Base-by-base conservation (phyloP, 1,140 invertebrate genomes). In the Bombus sibiricus region DNA sequence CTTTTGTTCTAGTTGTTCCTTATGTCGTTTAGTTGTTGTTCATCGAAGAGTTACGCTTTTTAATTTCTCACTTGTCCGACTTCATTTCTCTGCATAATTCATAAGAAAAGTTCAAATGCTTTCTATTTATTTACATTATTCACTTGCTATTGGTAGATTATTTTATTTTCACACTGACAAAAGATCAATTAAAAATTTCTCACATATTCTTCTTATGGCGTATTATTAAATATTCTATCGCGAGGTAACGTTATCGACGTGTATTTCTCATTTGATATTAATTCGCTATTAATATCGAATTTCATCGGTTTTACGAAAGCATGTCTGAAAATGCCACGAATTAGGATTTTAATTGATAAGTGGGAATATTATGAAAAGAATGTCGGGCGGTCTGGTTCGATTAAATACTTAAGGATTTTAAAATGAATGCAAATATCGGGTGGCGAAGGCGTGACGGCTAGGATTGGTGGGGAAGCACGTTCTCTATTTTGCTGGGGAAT, bases 401-500 rank as follows among this genome's bases (percentile, higher is more conserved):
- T 66, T 25, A 32, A 64, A 22, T 64, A 66, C 59, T 78, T 66
- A 41, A 78, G 39, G 10, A 78, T 66, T 66, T 53, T 37, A 25
- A 80, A 69, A 83, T 34, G 37, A 34, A 79, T 73, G 53, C n/a
- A 79, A 80, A 73, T 71, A 69, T 57, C 68, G 53, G 25, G 5
- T 57, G 25, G 32, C 39, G 47, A 25, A n/a, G 39, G 39, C 25
- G 76, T 25, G 53, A 47, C 66, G 12, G 37, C 13, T 34, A 9
- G 83, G 53, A 59, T 47, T 57, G 41, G 32, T 39, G 77, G 32
- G n/a, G 69, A 34, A 57, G 39, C 77, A 73, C 53, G 68, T 80
- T 53, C 39, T 69, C 71, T 66, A 77, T 83, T 86, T 86, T 83
- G 41, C 57, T 25, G 18, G 81, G 28, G 68, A 83, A 86, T 83